phyloP scores from a whole-genome alignment of 2,888 invertebrate species.

The Pedicia rivosa region DNA sequence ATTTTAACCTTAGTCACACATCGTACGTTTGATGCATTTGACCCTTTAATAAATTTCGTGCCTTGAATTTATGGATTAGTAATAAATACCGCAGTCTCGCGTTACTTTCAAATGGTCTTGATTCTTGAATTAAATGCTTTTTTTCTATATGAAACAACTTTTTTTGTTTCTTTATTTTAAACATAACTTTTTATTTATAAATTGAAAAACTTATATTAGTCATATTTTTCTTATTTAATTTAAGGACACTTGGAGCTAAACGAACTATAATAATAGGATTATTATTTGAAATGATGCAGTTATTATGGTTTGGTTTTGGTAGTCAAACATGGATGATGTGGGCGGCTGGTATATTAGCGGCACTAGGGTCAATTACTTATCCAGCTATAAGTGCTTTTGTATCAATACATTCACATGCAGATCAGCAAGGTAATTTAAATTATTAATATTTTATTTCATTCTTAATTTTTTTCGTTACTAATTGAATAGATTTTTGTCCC shows the following conservation, averaged over 20 bases:
- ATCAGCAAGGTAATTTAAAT: slow-evolving; percentile 63
- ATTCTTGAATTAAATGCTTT: too few relatives aligned
- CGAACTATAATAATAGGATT: slow-evolving; percentile 96
- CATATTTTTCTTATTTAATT: neutral
- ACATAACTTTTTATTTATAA: too few relatives aligned
- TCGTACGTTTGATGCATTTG: too few relatives aligned
- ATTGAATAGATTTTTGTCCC: too few relatives aligned
- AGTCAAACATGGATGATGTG: slow-evolving; percentile 99
- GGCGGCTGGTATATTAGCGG: slow-evolving; percentile 93
- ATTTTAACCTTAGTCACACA: too few relatives aligned
- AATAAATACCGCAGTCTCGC: too few relatives aligned
- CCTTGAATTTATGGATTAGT: too few relatives aligned
- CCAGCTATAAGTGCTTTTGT: slow-evolving; percentile 98
- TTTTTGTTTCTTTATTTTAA: too few relatives aligned
- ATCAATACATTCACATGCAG: slow-evolving; percentile 93
- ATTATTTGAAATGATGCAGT: slow-evolving; percentile 89
- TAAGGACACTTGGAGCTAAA: slow-evolving; percentile 74
- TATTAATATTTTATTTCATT: neutral
- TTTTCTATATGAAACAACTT: too few relatives aligned
- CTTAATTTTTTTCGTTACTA: too few relatives aligned
- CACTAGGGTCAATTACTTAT: slow-evolving; percentile 92
- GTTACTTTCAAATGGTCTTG: too few relatives aligned
- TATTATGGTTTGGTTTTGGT: slow-evolving; percentile 95
- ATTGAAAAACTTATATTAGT: neutral
- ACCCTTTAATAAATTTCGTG: too few relatives aligned